Conservation (phyloP, 2,113 vertebrate species). For the Centrocercus urophasianus region DNA sequence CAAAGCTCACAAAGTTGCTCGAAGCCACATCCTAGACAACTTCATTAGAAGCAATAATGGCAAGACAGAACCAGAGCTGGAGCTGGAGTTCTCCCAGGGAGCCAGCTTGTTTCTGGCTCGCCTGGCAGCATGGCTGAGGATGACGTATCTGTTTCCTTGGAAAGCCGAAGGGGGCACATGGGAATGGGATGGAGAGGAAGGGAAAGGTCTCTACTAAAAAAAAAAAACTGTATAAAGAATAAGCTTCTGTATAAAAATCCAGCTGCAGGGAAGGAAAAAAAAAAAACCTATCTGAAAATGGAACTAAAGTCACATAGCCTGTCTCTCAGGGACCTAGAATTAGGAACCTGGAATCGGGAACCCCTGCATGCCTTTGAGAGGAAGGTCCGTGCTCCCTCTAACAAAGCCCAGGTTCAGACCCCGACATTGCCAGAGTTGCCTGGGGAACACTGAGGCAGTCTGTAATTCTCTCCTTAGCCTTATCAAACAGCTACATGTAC, state of each 20-base stretch:
- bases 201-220: background rate
- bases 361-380: background rate
- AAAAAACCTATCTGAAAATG: background rate
- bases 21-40: slow-evolving; percentile 73
- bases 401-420: background rate
- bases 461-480: slow-evolving; percentile 72
- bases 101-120: slow-evolving; percentile 87
- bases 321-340: background rate
- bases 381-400: background rate
- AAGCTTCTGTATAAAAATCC: background rate
- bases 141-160: slow-evolving; percentile 81
- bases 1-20: slow-evolving; percentile 65
- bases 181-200: background rate
- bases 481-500: slow-evolving; percentile 80
- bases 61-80: slow-evolving; percentile 84
- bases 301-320: background rate
- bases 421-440: background rate
- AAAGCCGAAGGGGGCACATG: background rate
- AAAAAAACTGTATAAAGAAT: background rate
- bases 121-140: slow-evolving; percentile 83
- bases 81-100: slow-evolving; percentile 85
- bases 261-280: background rate
- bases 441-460: background rate
- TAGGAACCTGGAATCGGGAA: background rate
- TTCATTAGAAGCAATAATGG: slow-evolving; percentile 81